Evolutionary conservation across 2,797 vertebrate genomes (phyloP), one percentile per base, ranked within the genome.

Genomic region (Arremon aurantiirostris): DNA sequence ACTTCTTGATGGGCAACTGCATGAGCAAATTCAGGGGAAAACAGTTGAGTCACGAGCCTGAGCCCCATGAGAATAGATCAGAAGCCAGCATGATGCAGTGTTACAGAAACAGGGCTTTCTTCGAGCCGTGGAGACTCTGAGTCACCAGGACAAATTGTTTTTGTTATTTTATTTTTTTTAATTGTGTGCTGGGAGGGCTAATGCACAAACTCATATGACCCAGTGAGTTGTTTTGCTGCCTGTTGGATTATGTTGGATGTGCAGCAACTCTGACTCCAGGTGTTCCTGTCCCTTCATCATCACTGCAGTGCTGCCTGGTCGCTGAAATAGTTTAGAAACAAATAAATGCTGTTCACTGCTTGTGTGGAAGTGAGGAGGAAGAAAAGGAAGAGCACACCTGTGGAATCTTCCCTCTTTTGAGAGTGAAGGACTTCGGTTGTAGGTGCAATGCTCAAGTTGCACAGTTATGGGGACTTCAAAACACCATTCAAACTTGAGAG

Each of bases 131-230:
- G 93, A 93, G 91, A 88, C 49, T 94, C 93, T 95, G 94, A 95
- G 87, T 96, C 95, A 96, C 94, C 75, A 47, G 91, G 55, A 93
- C 91, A 92, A 92, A 85, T 88, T 94, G 94, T 94, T 94, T 94
- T 91, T 52, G 9, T 82, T 77, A 49, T 85, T 89, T 82, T 57
- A 39, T 56, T 53, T 81, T 61, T 86, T 90, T 65, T 2, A 59
- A 76, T 81, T 82, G 86, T 76, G 66, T 81, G 20, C 76, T 85
- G 34, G 41, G 69, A 93, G 92, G 34, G 27, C 76, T 77, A 44
- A 68, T 68, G 34, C 65, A 70, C 61, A 81, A 92, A 77, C 61
- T 77, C 0, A 0, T 41, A 3, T 42, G 84, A 90, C 72, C 78
- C 76, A 37, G 39, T 11, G 84, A 57, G 82, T 83, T 89, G 76